Base-by-base conservation (phyloP, 2,113 vertebrate species). In the Chroicocephalus ridibundus region DNA sequence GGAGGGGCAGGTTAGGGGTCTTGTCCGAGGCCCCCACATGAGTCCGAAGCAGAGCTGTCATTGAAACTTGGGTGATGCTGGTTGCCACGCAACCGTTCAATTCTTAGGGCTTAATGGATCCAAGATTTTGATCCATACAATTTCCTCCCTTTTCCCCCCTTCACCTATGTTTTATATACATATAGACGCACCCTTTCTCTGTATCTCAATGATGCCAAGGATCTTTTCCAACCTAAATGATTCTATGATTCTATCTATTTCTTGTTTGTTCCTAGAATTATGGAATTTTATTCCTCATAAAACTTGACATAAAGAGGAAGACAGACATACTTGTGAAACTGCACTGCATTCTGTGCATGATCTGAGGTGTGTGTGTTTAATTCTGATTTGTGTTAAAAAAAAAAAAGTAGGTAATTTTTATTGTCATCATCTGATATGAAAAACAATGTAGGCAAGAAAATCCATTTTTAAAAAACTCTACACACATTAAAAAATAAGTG, bases 151-250 rank as follows among this genome's bases (percentile, higher is more conserved):
- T 87, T 70, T 42, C 3, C 10, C n/a, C 15, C 2, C 49, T 78
- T 57, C 57, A 52, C 34, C 27, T 57, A 27, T 61, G 3, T 40
- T 75, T 47, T 31, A 26, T 29, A 18, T 34, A 31, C 15, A 3
- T 26, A 4, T 1, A 19, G 38, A 1, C 0, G 0, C 5, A 6
- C 26, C 3, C 36, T 11, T 71, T 47, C 21, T n/a, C 22, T 72
- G 4, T 27, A 49, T 46, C 46, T 46, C 4, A 18, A 46, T 19
- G 46, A 46, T 46, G 18, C 46, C 46, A 19, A 46, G 46, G 46
- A 18, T 46, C 8, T 46, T 46, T 46, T 46, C 46, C 46, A 46
- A 46, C 46, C 46, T 19, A 46, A 46, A 46, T 46, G 46, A 46
- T 46, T 46, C 46, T 46, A 46, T 46, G 46, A 46, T 46, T 46